Conservation (phyloP, 1,140 invertebrate species). For the roundworm (Caenorhabditis elegans) region WBcel235 BX284605.5:3835501-3836000, state of each 20-base stretch:
- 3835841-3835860: background rate
- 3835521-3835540: no score
- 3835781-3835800: no score
- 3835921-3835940: slow-evolving; percentile 20
- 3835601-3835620: background rate
- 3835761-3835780: background rate
- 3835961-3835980: slow-evolving; percentile 3
- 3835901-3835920: background rate
- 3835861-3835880: background rate
- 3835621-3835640: background rate
- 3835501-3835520: no score
- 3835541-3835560: no score
- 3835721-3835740: background rate
- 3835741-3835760: background rate
- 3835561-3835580: no score
- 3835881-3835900: background rate
- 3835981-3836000: background rate
- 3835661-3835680: no score
- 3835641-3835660: background rate
- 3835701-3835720: background rate
- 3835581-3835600: no score
- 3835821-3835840: background rate
- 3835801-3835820: no score
- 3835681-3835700: slow-evolving; percentile 17
- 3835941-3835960: background rate